Evolutionary conservation across 1,140 invertebrate species (phyloP).

Genomic region (Bombus confusus): DNA sequence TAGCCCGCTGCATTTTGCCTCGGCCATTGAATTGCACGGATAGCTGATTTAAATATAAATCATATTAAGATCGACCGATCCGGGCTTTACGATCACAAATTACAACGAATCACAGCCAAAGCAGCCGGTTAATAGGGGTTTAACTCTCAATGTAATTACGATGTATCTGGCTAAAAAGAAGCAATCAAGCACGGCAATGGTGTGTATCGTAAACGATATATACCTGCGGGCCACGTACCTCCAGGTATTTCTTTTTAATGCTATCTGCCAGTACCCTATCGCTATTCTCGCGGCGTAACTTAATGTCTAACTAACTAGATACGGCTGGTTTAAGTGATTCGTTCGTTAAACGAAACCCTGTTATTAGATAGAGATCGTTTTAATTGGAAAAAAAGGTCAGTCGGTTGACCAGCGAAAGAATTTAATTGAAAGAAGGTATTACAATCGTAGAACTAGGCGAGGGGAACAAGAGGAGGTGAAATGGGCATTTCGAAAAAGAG

Average conservation of each 20-base stretch:
- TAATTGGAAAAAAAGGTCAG: not conserved
- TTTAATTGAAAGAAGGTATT: not conserved
- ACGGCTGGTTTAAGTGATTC: not conserved
- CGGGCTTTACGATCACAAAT: slow-evolving; percentile 44
- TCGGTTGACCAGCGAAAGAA: not conserved
- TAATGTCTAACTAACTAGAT: not conserved
- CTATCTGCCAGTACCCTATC: not conserved
- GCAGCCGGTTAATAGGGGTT: slow-evolving; percentile 30
- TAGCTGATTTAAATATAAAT: slow-evolving; percentile 45
- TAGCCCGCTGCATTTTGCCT: not conserved
- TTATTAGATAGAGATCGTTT: not conserved
- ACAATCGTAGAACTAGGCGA: not conserved
- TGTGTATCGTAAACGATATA: not conserved
- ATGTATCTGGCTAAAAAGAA: not conserved
- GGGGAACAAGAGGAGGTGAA: not conserved
- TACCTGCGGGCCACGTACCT: not conserved
- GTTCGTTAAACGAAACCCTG: not conserved
- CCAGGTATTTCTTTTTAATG: not conserved
- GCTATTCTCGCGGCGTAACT: not conserved
- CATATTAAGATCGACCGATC: slow-evolving; percentile 37
- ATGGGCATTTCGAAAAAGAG: too few species aligned
- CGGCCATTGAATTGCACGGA: slow-evolving; percentile 21
- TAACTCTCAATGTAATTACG: slow-evolving; percentile 43
- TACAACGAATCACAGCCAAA: slow-evolving; percentile 39
- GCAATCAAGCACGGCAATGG: not conserved